Percentiles rank a stretch among this genome's conserved stretches.
Conservation (phyloP, 2,888 invertebrate genomes). For the Arenicola marina region DNA sequence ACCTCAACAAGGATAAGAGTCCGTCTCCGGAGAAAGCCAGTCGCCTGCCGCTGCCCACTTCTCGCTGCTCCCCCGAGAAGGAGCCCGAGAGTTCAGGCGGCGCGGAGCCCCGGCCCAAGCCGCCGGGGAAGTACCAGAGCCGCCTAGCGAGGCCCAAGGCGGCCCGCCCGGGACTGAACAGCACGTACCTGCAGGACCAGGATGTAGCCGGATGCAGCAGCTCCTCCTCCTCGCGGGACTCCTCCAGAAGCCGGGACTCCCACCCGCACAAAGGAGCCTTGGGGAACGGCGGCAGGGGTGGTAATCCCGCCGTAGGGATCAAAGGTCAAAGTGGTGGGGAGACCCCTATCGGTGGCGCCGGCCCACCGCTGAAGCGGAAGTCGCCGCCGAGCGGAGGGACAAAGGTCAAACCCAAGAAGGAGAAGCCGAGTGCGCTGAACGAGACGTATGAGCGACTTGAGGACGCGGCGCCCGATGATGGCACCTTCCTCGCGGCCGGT, state of each 20-base stretch:
- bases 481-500: neutral
- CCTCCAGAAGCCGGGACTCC: neutral
- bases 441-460: neutral
- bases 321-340: too few species aligned
- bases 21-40: neutral
- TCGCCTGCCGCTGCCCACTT: neutral
- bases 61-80: neutral
- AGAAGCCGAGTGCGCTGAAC: neutral
- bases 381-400: neutral
- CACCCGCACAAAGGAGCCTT: neutral
- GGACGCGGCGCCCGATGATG: neutral
- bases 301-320: too few species aligned
- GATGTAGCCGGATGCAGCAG: neutral
- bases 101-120: neutral
- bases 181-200: neutral
- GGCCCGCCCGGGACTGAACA: neutral
- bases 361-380: neutral
- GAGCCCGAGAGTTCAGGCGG: neutral
- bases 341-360: too few species aligned
- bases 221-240: slow-evolving; percentile 4
- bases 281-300: too few species aligned
- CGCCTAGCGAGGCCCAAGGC: slow-evolving; percentile 7
- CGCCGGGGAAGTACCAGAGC: neutral
- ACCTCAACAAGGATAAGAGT: neutral
- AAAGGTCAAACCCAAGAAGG: neutral